Base-by-base conservation (phyloP, 2,888 invertebrate genomes). In the Drosophila imparisetae region DNA sequence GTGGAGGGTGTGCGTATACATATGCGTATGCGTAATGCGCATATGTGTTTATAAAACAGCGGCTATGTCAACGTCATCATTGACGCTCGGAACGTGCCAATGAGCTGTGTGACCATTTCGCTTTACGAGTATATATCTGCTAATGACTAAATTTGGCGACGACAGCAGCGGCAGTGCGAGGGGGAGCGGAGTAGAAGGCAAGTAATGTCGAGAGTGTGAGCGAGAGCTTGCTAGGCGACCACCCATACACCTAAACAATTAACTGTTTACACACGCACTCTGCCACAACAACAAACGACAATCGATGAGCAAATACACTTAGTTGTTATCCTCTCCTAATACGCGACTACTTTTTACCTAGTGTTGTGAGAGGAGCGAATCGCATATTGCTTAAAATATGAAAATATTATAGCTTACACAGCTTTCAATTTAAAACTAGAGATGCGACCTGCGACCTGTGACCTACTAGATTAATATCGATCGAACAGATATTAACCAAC, bases 131-230 rank as follows among this genome's bases (percentile, higher is more conserved):
- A 86, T 84, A 68, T 73, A 74, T 79, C 83, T 89, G 89, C 89
- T 84, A 84, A 84, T 89, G 84, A 83, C 83, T 89, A 89, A 86
- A 84, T 86, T 84, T 84, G 78, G 75, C 59, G 86, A 78, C 78
- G 72, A 55, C 45, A 45, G 24, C 24, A 36, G 60, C 66, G 65
- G 36, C 62, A 61, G 58, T 53, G 27, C 11, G 29, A 42, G 36
- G 68, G 36, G 18, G 13, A 58, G 34, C 0, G 7, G 8, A 1
- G 15, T n/a, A 0, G 29, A 30, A 5, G 4, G 50, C 7, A 13
- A 27, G 49, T 7, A 45, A 32, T 13, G 29, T 38, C 18, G 36
- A 11, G 29, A 0, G 21, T 27, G 15, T 11, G 8, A 5, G 38
- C 7, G 29, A 42, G 18, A 29, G 11, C 50, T 55, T 63, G 79